Conservation (phyloP, 2,113 vertebrate species). For the Cynocephalus volans region DNA sequence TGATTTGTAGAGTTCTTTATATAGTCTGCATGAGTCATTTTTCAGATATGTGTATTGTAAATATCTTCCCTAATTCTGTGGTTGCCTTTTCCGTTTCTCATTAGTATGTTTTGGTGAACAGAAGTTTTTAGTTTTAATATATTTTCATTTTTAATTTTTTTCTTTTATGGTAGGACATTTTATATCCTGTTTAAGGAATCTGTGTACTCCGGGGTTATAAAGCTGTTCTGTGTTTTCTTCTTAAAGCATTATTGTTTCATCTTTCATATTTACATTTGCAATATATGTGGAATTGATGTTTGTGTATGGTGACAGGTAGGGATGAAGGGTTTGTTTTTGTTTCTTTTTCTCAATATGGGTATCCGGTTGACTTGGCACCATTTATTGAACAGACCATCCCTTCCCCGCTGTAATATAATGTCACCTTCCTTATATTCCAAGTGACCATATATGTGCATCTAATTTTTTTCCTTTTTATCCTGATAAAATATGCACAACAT, state of each 20-base stretch:
- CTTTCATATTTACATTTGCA: not conserved
- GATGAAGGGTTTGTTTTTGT: not conserved
- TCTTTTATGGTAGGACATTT: not conserved
- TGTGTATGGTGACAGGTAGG: not conserved
- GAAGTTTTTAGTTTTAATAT: slow-evolving; percentile 6
- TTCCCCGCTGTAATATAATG: not conserved
- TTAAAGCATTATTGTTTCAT: not conserved
- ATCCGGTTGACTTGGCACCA: not conserved
- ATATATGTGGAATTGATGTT: not conserved
- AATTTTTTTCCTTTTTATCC: not conserved
- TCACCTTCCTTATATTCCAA: not conserved
- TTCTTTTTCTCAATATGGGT: not conserved
- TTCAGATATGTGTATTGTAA: not conserved
- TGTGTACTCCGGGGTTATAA: not conserved
- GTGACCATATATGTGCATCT: not conserved
- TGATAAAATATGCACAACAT: not conserved
- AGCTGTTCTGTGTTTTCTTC: not conserved
- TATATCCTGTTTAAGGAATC: not conserved
- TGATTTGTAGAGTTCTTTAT: not conserved
- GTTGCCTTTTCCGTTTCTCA: not conserved
- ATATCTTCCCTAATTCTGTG: not conserved
- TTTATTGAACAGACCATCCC: not conserved
- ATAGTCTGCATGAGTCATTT: not conserved
- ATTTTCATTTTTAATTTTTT: not conserved
- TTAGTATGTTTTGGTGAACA: not conserved